Evolutionary conservation across 2,888 invertebrate species (phyloP).

Genomic region (Leptopilina drosophilae): DNA sequence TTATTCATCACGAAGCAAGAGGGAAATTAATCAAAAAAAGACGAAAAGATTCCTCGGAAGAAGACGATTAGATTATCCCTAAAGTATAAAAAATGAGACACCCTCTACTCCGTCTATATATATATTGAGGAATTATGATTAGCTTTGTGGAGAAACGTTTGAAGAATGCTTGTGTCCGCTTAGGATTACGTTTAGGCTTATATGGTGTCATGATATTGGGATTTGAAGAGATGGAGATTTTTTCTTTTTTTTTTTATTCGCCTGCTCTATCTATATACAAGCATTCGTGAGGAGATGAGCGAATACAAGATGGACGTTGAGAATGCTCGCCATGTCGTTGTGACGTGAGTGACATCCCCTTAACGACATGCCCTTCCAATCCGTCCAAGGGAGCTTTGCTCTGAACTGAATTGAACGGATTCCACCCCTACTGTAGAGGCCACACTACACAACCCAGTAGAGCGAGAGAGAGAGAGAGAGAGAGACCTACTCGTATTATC

Average conservation of each 20-base stretch:
- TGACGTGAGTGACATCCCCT: conserved; percentile 76
- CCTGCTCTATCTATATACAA: neutral
- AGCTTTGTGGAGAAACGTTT: conserved; percentile 7
- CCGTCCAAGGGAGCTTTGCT: conserved; percentile 73
- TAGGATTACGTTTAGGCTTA: conserved; percentile 29
- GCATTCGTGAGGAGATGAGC: neutral
- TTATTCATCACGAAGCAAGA: neutral
- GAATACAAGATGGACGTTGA: conserved; percentile 65
- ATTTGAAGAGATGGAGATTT: conserved; percentile 40
- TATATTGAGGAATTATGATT: conserved; percentile 21
- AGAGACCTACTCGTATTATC: conserved; percentile 76
- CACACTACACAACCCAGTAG: conserved; percentile 64
- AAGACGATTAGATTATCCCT: conserved; percentile 15
- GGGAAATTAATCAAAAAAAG: neutral
- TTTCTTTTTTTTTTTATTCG: neutral
- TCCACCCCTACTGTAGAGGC: conserved; percentile 52
- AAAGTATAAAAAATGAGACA: too few species aligned
- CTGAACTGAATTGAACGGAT: conserved; percentile 66
- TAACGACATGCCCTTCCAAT: conserved; percentile 75
- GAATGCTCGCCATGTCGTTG: conserved; percentile 71
- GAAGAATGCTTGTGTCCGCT: conserved; percentile 37
- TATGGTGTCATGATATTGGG: conserved; percentile 36
- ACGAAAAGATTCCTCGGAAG: conserved; percentile 12
- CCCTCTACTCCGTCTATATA: too few species aligned
- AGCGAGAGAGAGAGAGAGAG: too few species aligned